Evolutionary conservation across 2,888 invertebrate genomes (phyloP), one percentile per base, ranked within the genome.

Genomic region (Hylaea fasciaria): DNA sequence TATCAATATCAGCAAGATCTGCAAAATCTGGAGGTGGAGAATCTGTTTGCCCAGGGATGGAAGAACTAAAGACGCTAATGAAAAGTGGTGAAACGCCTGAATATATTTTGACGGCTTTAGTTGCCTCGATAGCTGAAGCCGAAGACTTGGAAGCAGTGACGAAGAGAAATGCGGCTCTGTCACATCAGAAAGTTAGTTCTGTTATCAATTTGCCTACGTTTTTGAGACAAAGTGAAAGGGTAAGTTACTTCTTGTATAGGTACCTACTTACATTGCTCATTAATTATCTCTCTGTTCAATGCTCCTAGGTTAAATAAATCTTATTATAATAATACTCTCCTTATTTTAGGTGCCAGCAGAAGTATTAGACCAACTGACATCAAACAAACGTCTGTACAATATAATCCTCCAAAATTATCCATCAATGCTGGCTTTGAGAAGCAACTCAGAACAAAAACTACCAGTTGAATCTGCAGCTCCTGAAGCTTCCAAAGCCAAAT

Each of bases 181-280:
- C 86, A 55, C 83, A 78, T 47, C 89, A 88, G 29, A 92, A 90
- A 83, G 89, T 88, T 61, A 93, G 94, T 72, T 97, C 96, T 50
- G 95, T 96, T 57, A 94, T 97, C 32, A 95, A 96, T 83, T 87
- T 97, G 52, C 97, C 97, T 1, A 97, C 97, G 3, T 97, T 95
- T 83, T 93, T 96, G 49, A 94, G 93, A 75, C 94, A 95, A 83
- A 94, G 94, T 76, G 96, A 96, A 86, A 95, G 94, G 92, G 95
- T 95, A 87, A 61, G 50, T 52, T 54, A n/a, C n/a, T n/a, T n/a
- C n/a, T n/a, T n/a, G n/a, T n/a, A n/a, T n/a, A n/a, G n/a, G n/a
- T n/a, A n/a, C n/a, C n/a, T n/a, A n/a, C n/a, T n/a, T n/a, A n/a
- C n/a, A n/a, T n/a, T n/a, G n/a, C n/a, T 40, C 28, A 35, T 13